A percentile compares a stretch with the other conserved stretches of the same genome.
phyloP scores from a whole-genome alignment of 2,113 vertebrate species.

The Setophaga petechia region DNA sequence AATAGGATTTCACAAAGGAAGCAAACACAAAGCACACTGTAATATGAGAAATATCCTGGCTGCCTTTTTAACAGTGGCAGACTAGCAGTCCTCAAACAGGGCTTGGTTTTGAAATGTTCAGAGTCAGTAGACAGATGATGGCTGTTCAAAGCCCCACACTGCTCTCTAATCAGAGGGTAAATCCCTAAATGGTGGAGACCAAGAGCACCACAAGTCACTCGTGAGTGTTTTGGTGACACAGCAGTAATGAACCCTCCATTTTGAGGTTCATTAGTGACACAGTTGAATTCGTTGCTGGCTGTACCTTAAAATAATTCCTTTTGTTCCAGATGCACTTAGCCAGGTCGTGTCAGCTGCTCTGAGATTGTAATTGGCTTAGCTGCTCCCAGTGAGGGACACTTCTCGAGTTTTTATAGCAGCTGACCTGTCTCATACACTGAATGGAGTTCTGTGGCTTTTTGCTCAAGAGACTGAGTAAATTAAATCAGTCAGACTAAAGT shows the following conservation, averaged over 20 bases:
- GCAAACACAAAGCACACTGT: background rate
- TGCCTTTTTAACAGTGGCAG: background rate
- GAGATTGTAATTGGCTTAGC: background rate
- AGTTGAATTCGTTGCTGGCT: background rate
- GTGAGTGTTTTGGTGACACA: background rate
- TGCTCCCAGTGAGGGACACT: background rate
- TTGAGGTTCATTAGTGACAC: background rate
- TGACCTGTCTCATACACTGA: background rate
- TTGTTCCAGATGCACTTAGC: background rate
- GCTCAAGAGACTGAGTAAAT: constrained; percentile 1
- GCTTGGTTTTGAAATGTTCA: background rate
- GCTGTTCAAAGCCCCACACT: background rate
- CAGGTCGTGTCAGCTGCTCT: background rate
- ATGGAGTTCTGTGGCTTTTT: background rate
- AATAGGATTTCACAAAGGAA: background rate
- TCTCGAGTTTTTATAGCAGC: background rate
- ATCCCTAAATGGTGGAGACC: background rate
- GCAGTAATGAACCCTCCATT: background rate
- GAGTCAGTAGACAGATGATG: background rate
- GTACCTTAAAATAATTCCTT: background rate
- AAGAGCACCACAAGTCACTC: background rate
- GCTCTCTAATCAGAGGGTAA: constrained; percentile 19
- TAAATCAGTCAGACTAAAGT: background rate
- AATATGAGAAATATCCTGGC: background rate
- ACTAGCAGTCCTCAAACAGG: background rate